Conservation (phyloP, 2,797 vertebrate genomes). For the Rhyacichthys aspro region DNA sequence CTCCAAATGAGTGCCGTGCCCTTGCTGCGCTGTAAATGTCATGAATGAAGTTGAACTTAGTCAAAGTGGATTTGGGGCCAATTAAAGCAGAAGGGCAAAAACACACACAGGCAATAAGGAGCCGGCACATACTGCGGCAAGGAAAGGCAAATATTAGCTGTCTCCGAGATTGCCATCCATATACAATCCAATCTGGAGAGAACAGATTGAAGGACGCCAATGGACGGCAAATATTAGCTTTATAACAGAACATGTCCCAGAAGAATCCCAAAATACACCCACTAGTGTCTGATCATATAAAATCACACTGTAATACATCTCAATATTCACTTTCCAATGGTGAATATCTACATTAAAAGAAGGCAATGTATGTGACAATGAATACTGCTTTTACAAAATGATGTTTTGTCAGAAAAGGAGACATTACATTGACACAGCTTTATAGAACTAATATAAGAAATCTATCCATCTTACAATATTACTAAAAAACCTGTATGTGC, state of each 20-base stretch:
- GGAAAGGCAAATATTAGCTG: slow-evolving; percentile 46
- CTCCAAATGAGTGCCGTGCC: background rate
- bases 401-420: no score
- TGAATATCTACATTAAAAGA: background rate
- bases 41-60: background rate
- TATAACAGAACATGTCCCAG: background rate
- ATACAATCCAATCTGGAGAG: slow-evolving; percentile 30
- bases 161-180: slow-evolving; percentile 25
- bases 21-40: background rate
- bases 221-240: slow-evolving; percentile 26
- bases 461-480: no score
- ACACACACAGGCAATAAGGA: slow-evolving; percentile 22
- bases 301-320: background rate
- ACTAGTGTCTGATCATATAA: background rate
- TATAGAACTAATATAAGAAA: no score
- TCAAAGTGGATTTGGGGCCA: slow-evolving; percentile 4
- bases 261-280: background rate
- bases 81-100: slow-evolving; percentile 23
- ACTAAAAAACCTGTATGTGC: no score
- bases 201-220: slow-evolving; percentile 11
- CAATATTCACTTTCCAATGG: background rate
- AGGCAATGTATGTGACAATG: no score
- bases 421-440: no score
- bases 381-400: no score
- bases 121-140: slow-evolving; percentile 30